A percentile compares a stretch with the other conserved stretches of the same genome.
phyloP scores from a whole-genome alignment of 2,888 invertebrate genomes.

The Pterobdella sp. region DNA sequence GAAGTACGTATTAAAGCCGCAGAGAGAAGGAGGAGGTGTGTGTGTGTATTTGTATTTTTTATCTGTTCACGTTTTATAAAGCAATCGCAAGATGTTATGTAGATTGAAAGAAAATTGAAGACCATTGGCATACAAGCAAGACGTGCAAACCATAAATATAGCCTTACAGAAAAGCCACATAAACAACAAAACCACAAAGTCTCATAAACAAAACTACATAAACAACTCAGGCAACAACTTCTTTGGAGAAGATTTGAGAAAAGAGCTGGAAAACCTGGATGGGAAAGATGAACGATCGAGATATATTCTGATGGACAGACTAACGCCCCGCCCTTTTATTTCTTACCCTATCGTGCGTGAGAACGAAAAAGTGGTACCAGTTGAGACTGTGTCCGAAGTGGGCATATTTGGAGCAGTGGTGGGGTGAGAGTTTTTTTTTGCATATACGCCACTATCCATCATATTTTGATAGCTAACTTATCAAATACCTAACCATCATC shows the following conservation, averaged over 20 bases:
- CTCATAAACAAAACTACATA: no score
- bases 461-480: no score
- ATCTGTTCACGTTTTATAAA: no score
- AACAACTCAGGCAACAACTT: not conserved
- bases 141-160: no score
- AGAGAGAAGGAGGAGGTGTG: constrained; percentile 1
- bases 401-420: not conserved
- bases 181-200: no score
- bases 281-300: not conserved
- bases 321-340: not conserved
- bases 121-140: no score
- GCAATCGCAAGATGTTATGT: no score
- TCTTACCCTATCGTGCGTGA: not conserved
- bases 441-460: not conserved
- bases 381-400: not conserved
- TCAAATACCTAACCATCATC: no score
- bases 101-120: no score
- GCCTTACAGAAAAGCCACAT: no score
- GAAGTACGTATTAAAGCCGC: not conserved
- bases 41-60: not conserved
- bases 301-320: not conserved
- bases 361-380: not conserved
- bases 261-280: not conserved
- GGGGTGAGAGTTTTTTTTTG: not conserved
- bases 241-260: not conserved